Percentiles rank a stretch among this genome's conserved stretches.
phyloP scores from a whole-genome alignment of 2,888 invertebrate genomes.

The Glyphotaelius pellucidus region DNA sequence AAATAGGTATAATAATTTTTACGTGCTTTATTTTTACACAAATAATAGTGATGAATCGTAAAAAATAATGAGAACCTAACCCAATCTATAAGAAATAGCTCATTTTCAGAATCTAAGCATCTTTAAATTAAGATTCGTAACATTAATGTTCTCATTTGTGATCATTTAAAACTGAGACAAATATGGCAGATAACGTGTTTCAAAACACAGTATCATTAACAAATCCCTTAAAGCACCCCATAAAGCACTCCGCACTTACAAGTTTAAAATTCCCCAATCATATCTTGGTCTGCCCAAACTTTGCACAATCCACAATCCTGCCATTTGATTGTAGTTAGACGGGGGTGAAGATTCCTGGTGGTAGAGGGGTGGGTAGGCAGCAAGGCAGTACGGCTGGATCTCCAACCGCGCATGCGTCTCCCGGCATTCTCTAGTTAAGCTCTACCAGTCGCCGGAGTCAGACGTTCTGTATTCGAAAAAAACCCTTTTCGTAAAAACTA shows the following conservation, averaged over 20 bases:
- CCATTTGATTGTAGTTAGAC: neutral
- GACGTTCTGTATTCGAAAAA: slow-evolving; percentile 15
- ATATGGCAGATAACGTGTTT: neutral
- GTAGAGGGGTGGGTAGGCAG: slow-evolving; percentile 18
- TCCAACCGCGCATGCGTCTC: slow-evolving; percentile 50
- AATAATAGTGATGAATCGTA: no score
- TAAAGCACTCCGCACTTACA: neutral
- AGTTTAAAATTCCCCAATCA: neutral
- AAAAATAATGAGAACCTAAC: no score
- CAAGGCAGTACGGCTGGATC: neutral
- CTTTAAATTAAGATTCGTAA: neutral
- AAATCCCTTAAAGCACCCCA: neutral
- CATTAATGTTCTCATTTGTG: neutral
- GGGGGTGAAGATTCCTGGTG: slow-evolving; percentile 11
- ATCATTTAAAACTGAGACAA: neutral
- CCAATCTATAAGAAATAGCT: no score
- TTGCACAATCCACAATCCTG: slow-evolving; percentile 12
- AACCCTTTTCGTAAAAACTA: neutral
- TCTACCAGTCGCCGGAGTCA: slow-evolving; percentile 8
- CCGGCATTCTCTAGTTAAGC: slow-evolving; percentile 53
- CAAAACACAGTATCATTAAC: neutral
- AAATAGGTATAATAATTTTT: no score
- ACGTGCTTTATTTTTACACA: no score
- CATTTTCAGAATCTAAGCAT: no score
- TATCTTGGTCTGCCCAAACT: neutral